Base-by-base conservation (phyloP, 2,888 invertebrate species). In the Lithodes maja region DNA sequence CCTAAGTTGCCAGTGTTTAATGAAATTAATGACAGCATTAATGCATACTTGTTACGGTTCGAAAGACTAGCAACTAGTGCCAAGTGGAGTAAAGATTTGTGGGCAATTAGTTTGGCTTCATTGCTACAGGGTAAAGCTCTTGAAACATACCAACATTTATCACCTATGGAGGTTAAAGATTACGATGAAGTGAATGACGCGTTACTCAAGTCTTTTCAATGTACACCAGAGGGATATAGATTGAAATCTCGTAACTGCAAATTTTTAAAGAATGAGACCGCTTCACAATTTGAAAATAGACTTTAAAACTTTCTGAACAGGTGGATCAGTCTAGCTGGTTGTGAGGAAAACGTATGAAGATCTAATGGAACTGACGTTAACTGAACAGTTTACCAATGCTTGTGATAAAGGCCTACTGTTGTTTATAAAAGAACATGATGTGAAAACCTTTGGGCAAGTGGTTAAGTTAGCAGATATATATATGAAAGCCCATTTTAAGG, bases 51-150 rank as follows among this genome's bases (percentile, higher is more conserved):
- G 3, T 52, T 79, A 53, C 33, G 79, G n/a, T 85, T 85, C n/a
- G 85, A 79, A 17, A 7, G 78, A 1, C 50, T 85, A 78, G 78
- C 85, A 9, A 78, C 78, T 3, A 85, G 69, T 69, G 68, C 79
- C 49, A 54, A 53, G 9, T 85, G 52, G 61, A 17, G 75, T 75
- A 77, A 49, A 33, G 79, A 85, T 61, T n/a, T 69, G 17, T 85
- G 85, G 78, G 78, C 78, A 53, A 68, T 85, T 61, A 85, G 61
- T 68, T 79, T 68, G 61, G 85, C 78, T 15, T 17, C 50, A 49
- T 17, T 69, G n/a, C 79, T 85, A 9, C 77, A 85, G 69, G 85
- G 55, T 5, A 85, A 85, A 33, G 78, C 79, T 3, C 50, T 85
- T n/a, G 61, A 85, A 53, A 85, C 50, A n/a, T 78, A 85, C 1